phyloP scores from a whole-genome alignment of 1,140 invertebrate genomes.

The Mesaphorura yosii region DNA sequence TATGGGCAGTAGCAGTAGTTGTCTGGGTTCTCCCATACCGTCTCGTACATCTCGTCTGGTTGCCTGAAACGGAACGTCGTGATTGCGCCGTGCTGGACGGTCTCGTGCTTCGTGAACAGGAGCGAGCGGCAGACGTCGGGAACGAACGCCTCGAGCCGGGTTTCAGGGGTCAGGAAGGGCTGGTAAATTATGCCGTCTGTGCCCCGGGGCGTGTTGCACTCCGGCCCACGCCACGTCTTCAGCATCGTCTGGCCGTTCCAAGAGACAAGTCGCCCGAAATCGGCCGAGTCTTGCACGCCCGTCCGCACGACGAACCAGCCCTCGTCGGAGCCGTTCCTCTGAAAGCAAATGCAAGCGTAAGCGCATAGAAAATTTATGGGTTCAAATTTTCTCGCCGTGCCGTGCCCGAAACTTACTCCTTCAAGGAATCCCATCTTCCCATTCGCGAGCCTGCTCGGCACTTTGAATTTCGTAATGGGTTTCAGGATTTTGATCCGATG shows the following conservation, averaged over 20 bases:
- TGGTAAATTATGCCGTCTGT: slow-evolving; percentile 10
- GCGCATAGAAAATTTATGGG: too few relatives aligned
- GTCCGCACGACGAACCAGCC: slow-evolving; percentile 26
- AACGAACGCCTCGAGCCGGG: not conserved
- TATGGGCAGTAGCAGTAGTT: slow-evolving; percentile 7
- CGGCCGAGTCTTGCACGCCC: not conserved
- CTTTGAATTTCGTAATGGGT: too few relatives aligned
- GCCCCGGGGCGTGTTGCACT: slow-evolving; percentile 12
- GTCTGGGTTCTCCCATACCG: not conserved
- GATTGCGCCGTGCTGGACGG: not conserved
- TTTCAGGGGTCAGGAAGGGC: slow-evolving; percentile 1
- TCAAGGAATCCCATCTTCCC: slow-evolving; percentile 11
- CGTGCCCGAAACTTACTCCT: slow-evolving; percentile 3
- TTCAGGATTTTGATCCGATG: slow-evolving; percentile 4
- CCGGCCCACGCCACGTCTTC: slow-evolving; percentile 13
- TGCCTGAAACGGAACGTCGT: not conserved
- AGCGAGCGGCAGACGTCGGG: not conserved
- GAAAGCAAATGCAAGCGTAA: too few relatives aligned
- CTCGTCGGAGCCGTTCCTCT: too few relatives aligned
- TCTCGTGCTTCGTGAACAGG: not conserved
- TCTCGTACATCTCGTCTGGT: not conserved
- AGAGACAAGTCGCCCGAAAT: slow-evolving; percentile 3
- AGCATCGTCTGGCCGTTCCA: not conserved
- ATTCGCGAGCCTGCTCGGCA: slow-evolving; percentile 1
- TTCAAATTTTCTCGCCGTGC: too few relatives aligned